Evolutionary conservation across 1,140 invertebrate genomes (phyloP), one percentile per base, ranked within the genome.

Genomic region (Drosophila nigromelanica): DNA sequence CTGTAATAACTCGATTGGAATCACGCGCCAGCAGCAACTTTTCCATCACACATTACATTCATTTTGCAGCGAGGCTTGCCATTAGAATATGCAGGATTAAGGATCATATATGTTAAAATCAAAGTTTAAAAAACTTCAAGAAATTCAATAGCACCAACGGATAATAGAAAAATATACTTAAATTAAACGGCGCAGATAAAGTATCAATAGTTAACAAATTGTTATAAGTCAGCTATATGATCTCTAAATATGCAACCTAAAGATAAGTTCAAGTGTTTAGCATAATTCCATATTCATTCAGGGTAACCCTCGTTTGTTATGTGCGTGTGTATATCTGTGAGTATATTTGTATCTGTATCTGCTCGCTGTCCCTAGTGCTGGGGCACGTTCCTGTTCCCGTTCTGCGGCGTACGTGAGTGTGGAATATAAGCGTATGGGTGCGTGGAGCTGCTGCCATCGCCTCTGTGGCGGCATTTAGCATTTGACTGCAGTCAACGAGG

Each of bases 1-100:
- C 76, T 89, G 83, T 89, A 89, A 89, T 89, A 89, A 89, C 83
- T 89, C 83, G 83, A 89, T 89, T 89, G 83, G 83, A 89, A 89
- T 89, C 85, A 89, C 83, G 85, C 83, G 85, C 83, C 83, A 89
- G 68, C 80, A 83, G 79, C 83, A 89, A 83, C 83, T 85, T 89
- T 89, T 89, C 79, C 83, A 89, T 89, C 83, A 89, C 73, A 73
- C 76, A 83, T 89, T 80, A 75, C 79, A 74, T 81, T 68, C 68
- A 66, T 55, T 64, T 39, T 48, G 39, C 43, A 33, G 15, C 54
- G 58, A 72, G 68, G 50, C 27, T 18, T 7, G 54, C 12, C n/a
- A 24, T 15, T 6, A 15, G 8, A 39, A 6, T 51, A 24, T 24
- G 4, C 18, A 27, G 7, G 8, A 30, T 12, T 3, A 12, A 37